Conservation (phyloP, 2,797 vertebrate genomes). For the Lacerta agilis region DNA sequence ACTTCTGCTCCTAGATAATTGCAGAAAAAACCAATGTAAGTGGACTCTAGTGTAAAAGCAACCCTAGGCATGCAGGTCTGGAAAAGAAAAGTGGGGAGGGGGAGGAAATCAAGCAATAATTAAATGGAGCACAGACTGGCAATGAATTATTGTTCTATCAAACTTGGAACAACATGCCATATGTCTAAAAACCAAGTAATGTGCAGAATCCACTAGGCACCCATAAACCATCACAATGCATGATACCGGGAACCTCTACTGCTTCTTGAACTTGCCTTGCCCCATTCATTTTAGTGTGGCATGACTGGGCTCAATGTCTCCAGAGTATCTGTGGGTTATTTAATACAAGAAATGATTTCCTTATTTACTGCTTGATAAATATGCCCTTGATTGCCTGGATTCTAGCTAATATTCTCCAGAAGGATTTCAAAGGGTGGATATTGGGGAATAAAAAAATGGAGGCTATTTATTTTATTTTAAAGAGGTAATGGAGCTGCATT, state of each 20-base stretch:
- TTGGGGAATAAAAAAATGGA: neutral
- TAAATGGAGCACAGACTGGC: neutral
- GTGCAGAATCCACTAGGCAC: neutral
- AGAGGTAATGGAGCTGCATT: neutral
- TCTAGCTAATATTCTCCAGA: slow-evolving; percentile 21
- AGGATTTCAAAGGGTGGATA: neutral
- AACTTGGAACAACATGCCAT: neutral
- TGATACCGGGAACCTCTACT: neutral
- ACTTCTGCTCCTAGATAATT: neutral
- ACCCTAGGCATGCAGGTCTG: neutral
- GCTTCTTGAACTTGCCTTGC: neutral
- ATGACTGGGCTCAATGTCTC: neutral
- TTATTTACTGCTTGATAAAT: slow-evolving; percentile 4
- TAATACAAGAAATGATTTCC: neutral
- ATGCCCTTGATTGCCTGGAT: neutral
- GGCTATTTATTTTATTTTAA: neutral
- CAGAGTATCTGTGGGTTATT: neutral
- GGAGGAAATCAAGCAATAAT: slow-evolving; percentile 6
- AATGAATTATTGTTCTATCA: neutral
- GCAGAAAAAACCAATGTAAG: neutral
- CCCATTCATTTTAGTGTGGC: neutral
- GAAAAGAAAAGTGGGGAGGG: neutral
- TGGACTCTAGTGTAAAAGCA: neutral
- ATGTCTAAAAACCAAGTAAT: neutral
- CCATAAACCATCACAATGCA: neutral